phyloP scores from a whole-genome alignment of 37 sponge, comb jelly and placozoan genomes.

The Axinella damicornis region DNA sequence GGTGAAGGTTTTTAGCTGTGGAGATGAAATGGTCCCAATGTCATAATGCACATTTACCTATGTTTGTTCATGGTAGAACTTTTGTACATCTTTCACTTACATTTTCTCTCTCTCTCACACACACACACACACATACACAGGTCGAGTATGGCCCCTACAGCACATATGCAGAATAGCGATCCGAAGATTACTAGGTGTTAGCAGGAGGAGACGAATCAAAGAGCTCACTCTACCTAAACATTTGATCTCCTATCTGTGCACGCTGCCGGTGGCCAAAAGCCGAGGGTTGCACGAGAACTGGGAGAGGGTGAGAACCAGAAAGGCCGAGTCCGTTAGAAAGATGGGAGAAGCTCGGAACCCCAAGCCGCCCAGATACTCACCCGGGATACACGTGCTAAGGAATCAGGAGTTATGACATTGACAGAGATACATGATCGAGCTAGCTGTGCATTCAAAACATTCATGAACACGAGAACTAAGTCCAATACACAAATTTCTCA shows the following conservation, averaged over 20 bases:
- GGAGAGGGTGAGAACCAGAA: constrained; percentile 50
- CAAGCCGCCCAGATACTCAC: not conserved
- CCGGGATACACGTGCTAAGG: not conserved
- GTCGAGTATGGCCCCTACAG: constrained; percentile 72
- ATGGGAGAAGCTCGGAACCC: constrained; percentile 18
- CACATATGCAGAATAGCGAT: constrained; percentile 73
- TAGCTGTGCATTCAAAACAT: too few species aligned
- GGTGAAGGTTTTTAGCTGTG: too few species aligned
- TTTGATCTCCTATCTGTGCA: constrained; percentile 56
- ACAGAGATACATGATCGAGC: too few species aligned
- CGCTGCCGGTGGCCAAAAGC: constrained; percentile 61
- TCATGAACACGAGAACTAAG: too few species aligned
- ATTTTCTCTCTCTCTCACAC: not conserved
- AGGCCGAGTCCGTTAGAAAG: constrained; percentile 44
- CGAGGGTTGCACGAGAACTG: constrained; percentile 60
- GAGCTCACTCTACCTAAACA: constrained; percentile 86
- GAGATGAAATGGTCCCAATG: too few species aligned
- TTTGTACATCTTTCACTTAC: not conserved
- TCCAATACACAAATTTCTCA: too few species aligned
- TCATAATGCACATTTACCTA: too few species aligned
- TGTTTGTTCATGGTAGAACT: too few species aligned
- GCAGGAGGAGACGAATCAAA: constrained; percentile 68
- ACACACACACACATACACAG: constrained; percentile 13
- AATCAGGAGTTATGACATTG: too few species aligned
- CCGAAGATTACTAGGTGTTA: constrained; percentile 56